These are phyloP conservation scores for Cryptomyrus ogoouensis DNA, from an alignment of 2,113 vertebrate genomes.

Conservation along the genomic window DNA sequence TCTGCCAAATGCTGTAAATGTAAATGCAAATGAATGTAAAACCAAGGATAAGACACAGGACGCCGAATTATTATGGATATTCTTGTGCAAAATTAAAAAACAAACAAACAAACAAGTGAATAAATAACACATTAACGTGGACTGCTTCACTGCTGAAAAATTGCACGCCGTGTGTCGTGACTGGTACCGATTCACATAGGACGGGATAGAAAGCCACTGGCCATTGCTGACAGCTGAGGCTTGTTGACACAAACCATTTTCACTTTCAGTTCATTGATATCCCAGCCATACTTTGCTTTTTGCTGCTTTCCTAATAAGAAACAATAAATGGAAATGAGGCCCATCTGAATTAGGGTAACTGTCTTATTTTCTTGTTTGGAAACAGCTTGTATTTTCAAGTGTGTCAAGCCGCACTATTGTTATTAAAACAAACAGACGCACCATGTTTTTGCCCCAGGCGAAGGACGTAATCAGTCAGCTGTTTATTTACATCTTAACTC, in stretches of 20 bases:
- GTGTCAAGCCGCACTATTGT: neutral
- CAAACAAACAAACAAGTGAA: neutral
- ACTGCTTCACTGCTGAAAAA: neutral
- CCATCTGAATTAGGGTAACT: neutral
- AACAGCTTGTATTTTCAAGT: neutral
- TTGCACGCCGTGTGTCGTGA: neutral
- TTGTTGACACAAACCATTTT: neutral
- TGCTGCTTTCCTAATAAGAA: neutral
- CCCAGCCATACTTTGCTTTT: neutral
- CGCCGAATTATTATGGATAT: neutral
- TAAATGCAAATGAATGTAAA: too few species aligned
- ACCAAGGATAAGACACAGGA: neutral
- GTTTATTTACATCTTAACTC: neutral
- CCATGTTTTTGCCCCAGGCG: neutral
- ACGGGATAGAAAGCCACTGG: neutral
- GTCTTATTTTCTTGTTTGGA: constrained; percentile 2
- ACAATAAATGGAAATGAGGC: neutral
- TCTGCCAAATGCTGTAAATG: too few species aligned
- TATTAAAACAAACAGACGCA: neutral
- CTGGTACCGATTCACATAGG: neutral
- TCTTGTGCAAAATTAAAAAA: neutral
- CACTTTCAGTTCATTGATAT: neutral
- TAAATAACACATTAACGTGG: neutral
- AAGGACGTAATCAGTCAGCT: constrained; percentile 1
- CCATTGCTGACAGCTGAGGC: neutral